Base-by-base conservation (phyloP, 2,888 invertebrate species). In the Thyatira batis region DNA sequence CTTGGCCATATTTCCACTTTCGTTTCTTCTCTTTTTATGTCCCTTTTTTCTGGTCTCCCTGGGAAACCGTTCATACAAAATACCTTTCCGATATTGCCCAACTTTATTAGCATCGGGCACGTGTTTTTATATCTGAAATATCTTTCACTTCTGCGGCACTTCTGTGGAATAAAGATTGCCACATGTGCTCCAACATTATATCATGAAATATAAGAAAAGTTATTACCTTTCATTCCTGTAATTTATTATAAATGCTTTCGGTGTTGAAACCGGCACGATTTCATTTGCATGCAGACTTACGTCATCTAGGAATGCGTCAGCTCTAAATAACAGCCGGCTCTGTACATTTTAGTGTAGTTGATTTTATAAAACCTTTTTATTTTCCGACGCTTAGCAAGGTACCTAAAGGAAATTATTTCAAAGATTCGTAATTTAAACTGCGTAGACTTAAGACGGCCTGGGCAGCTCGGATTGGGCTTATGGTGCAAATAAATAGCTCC, bases 61-160 rank as follows among this genome's bases (percentile, higher is more conserved):
- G 77, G 81, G 81, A 87, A 88, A 87, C 81, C 87, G 85, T 88
- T 89, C 87, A 85, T 89, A 89, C 86, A 89, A 90, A 89, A 89
- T 89, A 89, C 87, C 87, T 89, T 89, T 84, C 80, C 84, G 82
- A 90, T 90, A 90, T 89, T 87, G 84, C 86, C 79, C 80, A 77
- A 90, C 84, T 90, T 90, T 92, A 91, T 92, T 92, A 91, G 87
- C 85, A 85, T 86, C 74, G 85, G 85, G 87, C 86, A 86, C 85
- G 85, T 89, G 86, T 89, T 87, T 89, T 89, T 88, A 87, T 88
- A 86, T 85, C 82, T 78, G 71, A 78, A 85, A 88, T 87, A 85
- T 86, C 84, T 87, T 87, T 85, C 82, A 87, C 83, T 88, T 82
- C 77, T 82, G 76, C 72, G 77, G 76, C 77, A 77, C 78, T 83